These are phyloP conservation scores for Drosophila ohnishii DNA, from an alignment of 1,140 invertebrate species.

Conservation along the genomic window DNA sequence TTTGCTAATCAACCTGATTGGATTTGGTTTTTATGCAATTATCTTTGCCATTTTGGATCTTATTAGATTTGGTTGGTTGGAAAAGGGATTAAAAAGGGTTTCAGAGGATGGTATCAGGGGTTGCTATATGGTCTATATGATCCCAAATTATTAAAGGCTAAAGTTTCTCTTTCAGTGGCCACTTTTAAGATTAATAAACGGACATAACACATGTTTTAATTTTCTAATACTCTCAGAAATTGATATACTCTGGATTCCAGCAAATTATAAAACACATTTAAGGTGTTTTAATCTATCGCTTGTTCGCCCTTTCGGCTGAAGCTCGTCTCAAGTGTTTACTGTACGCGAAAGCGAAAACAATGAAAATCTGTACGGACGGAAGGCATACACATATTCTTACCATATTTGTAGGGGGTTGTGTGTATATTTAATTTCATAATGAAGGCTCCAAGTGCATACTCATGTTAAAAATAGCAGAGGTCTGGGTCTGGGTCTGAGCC, in stretches of 20 bases:
- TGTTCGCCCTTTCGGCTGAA: neutral
- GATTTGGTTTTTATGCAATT: slow-evolving; percentile 32
- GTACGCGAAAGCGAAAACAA: slow-evolving; percentile 25
- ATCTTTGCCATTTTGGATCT: slow-evolving; percentile 1
- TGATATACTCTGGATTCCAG: neutral
- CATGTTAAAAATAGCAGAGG: slow-evolving; percentile 59
- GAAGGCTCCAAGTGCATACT: slow-evolving; percentile 70
- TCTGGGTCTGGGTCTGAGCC: slow-evolving; percentile 2
- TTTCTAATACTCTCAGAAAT: neutral
- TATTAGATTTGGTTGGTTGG: slow-evolving; percentile 12
- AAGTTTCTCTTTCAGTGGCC: neutral
- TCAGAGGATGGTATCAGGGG: neutral
- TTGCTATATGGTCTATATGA: neutral
- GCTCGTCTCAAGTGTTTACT: slow-evolving; percentile 59
- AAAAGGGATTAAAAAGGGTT: neutral
- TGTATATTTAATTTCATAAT: slow-evolving; percentile 76
- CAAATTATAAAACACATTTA: slow-evolving; percentile 11
- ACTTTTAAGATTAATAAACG: too few species aligned
- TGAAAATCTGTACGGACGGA: slow-evolving; percentile 18
- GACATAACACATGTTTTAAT: neutral
- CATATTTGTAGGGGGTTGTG: slow-evolving; percentile 18
- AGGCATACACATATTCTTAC: slow-evolving; percentile 2
- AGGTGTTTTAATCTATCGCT: neutral
- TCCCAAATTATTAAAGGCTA: neutral
- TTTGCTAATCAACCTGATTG: slow-evolving; percentile 34